Percentiles rank a stretch among this genome's conserved stretches.
Conservation (phyloP, 2,888 invertebrate genomes). For the Quadroppia sp. region DNA sequence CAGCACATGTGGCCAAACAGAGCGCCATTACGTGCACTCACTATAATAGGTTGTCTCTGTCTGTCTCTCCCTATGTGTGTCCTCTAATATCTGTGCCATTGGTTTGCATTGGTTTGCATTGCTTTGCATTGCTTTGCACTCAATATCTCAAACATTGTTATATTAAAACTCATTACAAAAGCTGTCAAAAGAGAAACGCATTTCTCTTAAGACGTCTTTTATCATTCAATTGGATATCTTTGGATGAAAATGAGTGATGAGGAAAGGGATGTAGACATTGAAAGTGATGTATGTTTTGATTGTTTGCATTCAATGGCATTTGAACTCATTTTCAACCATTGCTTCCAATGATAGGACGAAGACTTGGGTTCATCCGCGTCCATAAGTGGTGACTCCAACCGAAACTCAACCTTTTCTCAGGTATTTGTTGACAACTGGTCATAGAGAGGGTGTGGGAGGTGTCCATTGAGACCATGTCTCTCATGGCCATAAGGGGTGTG, state of each 20-base stretch:
- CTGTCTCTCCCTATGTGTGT: neutral
- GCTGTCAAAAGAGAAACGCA: neutral
- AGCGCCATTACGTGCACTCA: slow-evolving; percentile 1
- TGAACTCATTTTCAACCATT: neutral
- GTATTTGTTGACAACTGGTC: too few relatives aligned
- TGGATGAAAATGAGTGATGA: slow-evolving; percentile 74
- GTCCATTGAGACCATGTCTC: too few relatives aligned
- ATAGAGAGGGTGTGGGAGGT: too few relatives aligned
- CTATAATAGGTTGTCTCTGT: neutral
- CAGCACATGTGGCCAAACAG: neutral
- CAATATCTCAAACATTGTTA: too few relatives aligned
- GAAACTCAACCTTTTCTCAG: neutral
- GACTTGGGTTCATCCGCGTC: slow-evolving; percentile 34
- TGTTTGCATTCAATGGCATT: neutral
- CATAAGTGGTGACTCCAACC: slow-evolving; percentile 12
- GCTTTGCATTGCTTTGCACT: too few relatives aligned
- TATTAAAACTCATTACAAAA: too few relatives aligned
- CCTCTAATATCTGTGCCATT: neutral
- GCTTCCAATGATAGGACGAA: slow-evolving; percentile 37
- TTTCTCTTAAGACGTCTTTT: neutral
- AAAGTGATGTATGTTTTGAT: slow-evolving; percentile 77
- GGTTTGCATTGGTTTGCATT: too few relatives aligned
- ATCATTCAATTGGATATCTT: neutral
- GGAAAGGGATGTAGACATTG: slow-evolving; percentile 88
- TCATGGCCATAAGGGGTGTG: too few relatives aligned